A percentile compares a stretch with the other conserved stretches of the same genome.
phyloP scores from a whole-genome alignment of 2,797 vertebrate genomes.

The Tauraco hartlaubi region DNA sequence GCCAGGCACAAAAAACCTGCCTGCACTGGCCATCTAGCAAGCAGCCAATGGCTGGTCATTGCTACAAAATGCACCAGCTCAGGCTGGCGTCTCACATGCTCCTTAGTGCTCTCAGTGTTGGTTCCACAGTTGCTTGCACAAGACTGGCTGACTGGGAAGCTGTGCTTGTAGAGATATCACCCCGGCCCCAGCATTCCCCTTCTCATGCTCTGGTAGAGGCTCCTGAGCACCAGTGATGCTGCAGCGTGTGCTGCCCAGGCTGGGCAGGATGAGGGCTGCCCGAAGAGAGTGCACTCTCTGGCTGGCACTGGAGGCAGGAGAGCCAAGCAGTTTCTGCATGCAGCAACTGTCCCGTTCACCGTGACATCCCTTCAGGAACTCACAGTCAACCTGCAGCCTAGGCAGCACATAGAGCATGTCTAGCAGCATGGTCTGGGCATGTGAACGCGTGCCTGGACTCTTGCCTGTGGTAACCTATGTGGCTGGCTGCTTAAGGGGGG shows the following conservation, averaged over 20 bases:
- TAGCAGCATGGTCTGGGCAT: not conserved
- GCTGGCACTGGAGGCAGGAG: not conserved
- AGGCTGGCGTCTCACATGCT: not conserved
- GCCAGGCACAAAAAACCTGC: not conserved
- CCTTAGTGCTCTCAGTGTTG: not conserved
- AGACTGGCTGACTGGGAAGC: not conserved
- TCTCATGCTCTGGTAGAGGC: not conserved
- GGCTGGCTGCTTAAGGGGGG: not conserved
- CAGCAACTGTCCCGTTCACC: not conserved
- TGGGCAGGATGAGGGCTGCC: not conserved
- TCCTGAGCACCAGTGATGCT: not conserved
- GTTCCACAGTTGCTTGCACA: not conserved
- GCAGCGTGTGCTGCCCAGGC: not conserved
- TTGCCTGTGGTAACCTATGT: not conserved
- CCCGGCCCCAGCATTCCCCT: not conserved
- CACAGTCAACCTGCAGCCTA: not conserved
- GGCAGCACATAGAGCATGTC: fast-evolving
- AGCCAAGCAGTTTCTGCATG: not conserved
- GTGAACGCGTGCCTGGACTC: fast-evolving
- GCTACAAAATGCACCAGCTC: not conserved
- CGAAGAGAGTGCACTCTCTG: fast-evolving
- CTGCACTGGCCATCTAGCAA: not conserved
- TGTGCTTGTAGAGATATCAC: not conserved
- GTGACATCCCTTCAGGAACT: not conserved
- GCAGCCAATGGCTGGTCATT: not conserved